These are phyloP conservation scores for Magallana nippona DNA, from an alignment of 2,888 invertebrate species.

Conservation along the genomic window DNA sequence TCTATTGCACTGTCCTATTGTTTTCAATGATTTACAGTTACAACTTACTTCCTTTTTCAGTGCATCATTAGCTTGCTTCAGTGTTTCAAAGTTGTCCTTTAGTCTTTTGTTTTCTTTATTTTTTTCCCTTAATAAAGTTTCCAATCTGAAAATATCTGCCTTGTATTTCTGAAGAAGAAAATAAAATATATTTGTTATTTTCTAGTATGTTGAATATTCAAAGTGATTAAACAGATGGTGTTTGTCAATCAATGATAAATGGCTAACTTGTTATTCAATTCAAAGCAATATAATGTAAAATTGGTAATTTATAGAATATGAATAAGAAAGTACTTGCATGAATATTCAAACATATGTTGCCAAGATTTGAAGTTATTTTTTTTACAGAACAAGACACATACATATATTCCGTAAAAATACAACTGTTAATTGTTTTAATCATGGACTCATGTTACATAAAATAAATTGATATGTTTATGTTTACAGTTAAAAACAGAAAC, in stretches of 20 bases:
- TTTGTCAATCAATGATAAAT: background rate
- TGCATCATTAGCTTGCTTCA: conserved; percentile 76
- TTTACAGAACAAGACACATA: no score
- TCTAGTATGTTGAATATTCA: background rate
- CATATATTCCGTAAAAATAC: no score
- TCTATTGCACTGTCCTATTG: no score
- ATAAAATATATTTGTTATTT: background rate
- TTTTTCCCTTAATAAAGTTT: conserved; percentile 70
- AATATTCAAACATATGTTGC: no score
- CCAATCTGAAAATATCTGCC: conserved; percentile 64
- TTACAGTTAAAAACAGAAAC: no score
- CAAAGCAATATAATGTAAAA: no score
- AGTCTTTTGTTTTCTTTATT: conserved; percentile 73
- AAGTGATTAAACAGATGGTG: background rate
- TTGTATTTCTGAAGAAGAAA: conserved; percentile 63
- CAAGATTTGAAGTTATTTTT: no score
- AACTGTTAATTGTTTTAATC: background rate
- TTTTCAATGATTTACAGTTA: background rate
- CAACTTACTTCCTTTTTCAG: conserved; percentile 72
- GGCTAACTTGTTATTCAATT: no score
- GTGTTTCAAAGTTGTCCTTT: conserved; percentile 77
- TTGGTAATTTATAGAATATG: no score
- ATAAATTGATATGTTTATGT: background rate
- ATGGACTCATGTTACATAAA: background rate
- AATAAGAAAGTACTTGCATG: no score